A percentile compares a stretch with the other conserved stretches of the same genome.
These are phyloP conservation scores for Mylabris phalerata DNA, from an alignment of 1,140 invertebrate genomes.

Conservation along the genomic window DNA sequence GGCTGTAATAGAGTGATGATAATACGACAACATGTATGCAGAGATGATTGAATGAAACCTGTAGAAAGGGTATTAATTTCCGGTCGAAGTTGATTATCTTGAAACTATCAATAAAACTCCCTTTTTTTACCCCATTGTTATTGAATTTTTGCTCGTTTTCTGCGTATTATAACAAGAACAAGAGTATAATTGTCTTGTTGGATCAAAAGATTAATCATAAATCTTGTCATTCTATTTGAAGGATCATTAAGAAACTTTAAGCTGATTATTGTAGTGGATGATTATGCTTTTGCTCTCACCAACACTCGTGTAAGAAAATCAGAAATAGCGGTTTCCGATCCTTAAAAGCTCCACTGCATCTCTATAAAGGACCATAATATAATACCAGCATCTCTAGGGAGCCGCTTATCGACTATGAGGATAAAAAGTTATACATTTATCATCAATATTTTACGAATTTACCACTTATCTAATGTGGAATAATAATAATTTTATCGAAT, in stretches of 20 bases:
- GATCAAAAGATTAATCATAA: too few species aligned
- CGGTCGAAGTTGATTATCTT: conserved; percentile 12
- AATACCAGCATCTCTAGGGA: neutral
- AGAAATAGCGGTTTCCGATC: conserved; percentile 16
- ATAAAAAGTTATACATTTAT: too few species aligned
- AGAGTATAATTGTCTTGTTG: too few species aligned
- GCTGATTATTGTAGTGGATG: conserved; percentile 1
- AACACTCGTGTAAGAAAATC: conserved; percentile 3
- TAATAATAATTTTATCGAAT: neutral
- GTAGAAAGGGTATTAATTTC: conserved; percentile 16
- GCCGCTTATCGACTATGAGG: neutral
- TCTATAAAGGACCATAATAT: conserved; percentile 11
- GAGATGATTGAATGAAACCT: conserved; percentile 13
- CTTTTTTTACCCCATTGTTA: too few species aligned
- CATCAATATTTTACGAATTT: too few species aligned
- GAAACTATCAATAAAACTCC: conserved; percentile 6
- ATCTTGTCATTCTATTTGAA: neutral
- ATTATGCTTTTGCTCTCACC: conserved; percentile 6
- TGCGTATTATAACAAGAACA: neutral
- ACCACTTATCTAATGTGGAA: too few species aligned
- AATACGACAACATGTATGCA: neutral
- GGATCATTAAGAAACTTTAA: neutral
- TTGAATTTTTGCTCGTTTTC: too few species aligned
- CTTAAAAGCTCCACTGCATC: conserved; percentile 20
- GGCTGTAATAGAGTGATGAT: neutral